These are phyloP conservation scores for Cacatua alba DNA, from an alignment of 2,113 vertebrate genomes.

Conservation along the genomic window DNA sequence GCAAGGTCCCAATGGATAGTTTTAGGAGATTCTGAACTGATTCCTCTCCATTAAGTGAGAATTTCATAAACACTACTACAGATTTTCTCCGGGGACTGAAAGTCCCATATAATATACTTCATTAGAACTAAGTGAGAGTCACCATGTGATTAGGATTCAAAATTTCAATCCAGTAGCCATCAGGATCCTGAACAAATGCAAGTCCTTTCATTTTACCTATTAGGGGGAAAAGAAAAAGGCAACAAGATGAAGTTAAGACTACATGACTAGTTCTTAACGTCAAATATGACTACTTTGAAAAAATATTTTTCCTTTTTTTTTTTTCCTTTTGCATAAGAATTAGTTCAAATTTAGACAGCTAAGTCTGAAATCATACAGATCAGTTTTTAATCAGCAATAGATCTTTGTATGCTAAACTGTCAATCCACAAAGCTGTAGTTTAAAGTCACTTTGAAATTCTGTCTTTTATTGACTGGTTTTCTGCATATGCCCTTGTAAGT, in stretches of 20 bases:
- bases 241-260: not conserved
- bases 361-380: not conserved
- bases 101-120: not conserved
- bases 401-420: not conserved
- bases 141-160: slow-evolving; percentile 92
- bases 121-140: slow-evolving; percentile 75
- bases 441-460: not conserved
- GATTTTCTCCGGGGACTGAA: not conserved
- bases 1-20: not conserved
- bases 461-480: not conserved
- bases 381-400: not conserved
- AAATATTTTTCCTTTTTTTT: not conserved
- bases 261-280: not conserved
- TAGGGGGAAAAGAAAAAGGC: not conserved
- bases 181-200: slow-evolving; percentile 97
- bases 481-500: not conserved
- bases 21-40: not conserved
- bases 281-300: not conserved
- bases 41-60: not conserved
- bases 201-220: slow-evolving; percentile 97
- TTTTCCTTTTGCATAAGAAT: not conserved
- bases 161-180: slow-evolving; percentile 98
- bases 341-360: not conserved
- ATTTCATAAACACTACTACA: not conserved
- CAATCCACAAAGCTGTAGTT: not conserved